Evolutionary conservation across 1,140 invertebrate species (phyloP), one percentile per base, ranked within the genome.

Genomic region (Neuroterus valhalla): DNA sequence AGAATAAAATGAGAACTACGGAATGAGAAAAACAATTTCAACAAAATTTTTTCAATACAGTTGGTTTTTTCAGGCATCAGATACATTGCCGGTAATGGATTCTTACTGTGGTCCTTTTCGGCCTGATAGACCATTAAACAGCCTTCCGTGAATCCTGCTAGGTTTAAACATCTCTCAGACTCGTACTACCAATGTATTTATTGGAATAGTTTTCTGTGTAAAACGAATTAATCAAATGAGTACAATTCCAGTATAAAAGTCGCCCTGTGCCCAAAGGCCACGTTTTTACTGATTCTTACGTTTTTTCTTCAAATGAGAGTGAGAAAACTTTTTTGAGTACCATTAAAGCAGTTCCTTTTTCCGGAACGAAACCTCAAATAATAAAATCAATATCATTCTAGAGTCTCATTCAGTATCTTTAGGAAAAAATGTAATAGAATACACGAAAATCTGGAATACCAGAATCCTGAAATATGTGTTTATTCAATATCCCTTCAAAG

Each of bases 231-330:
- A 6, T 62, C 31, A 23, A 62, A 23, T 26, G 23, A 62, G 55
- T 62, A 62, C n/a, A 23, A 62, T 62, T 62, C 31, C 23, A 62
- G n/a, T 31, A 23, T 14, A 62, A 62, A 62, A 62, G 23, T 62
- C 52, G 17, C 15, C 46, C 17, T 6, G 26, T 38, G 55, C 55
- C 55, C 55, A 62, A n/a, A 26, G 55, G 55, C 55, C 55, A 62
- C 55, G 55, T 62, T 62, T 62, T 31, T 31, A 62, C 55, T 23
- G 55, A 62, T 62, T 62, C 55, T 62, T 23, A 38, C 55, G 55
- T 62, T 31, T 62, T 26, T 19, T 62, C 52, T 55, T 1, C 23
- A 11, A 23, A 12, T 23, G 52, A 55, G 1, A 23, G 21, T 23
- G 52, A 31, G 15, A 23, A 23, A 31, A 62, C 23, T 31, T 62